These are phyloP conservation scores for Chrysemys picta DNA, from an alignment of 2,113 vertebrate species.

Conservation along the genomic window DNA sequence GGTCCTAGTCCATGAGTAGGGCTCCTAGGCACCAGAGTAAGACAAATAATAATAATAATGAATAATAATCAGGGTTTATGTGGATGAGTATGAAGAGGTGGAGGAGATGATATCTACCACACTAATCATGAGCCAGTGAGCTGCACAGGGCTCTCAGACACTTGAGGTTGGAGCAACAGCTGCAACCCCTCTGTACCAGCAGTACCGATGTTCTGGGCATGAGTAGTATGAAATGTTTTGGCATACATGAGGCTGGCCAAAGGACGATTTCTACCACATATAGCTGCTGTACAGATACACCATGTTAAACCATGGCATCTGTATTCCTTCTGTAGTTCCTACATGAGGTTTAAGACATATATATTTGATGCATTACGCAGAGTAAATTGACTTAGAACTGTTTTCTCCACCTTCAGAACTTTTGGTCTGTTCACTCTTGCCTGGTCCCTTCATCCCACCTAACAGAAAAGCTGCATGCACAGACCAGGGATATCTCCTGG, in stretches of 20 bases:
- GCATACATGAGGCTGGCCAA: not conserved
- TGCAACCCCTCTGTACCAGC: not conserved
- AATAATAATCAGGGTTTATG: not conserved
- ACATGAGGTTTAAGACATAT: not conserved
- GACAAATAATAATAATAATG: no score
- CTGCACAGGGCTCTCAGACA: not conserved
- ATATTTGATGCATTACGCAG: not conserved
- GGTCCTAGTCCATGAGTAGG: not conserved
- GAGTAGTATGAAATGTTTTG: no score
- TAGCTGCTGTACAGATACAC: not conserved
- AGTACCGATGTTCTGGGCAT: not conserved
- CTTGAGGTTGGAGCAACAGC: not conserved
- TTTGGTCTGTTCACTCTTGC: not conserved
- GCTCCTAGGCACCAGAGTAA: not conserved
- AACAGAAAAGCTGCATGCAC: not conserved
- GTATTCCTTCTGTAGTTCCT: not conserved
- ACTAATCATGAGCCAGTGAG: not conserved
- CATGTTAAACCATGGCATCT: not conserved
- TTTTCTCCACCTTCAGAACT: not conserved
- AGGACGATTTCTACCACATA: not conserved
- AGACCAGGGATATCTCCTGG: not conserved
- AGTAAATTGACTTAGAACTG: not conserved
- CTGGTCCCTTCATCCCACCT: not conserved
- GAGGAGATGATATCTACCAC: not conserved
- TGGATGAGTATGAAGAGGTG: not conserved